Evolutionary conservation across 2,797 vertebrate species (phyloP), one percentile per base, ranked within the genome.

Genomic region (Sebastes kiyomatsui): DNA sequence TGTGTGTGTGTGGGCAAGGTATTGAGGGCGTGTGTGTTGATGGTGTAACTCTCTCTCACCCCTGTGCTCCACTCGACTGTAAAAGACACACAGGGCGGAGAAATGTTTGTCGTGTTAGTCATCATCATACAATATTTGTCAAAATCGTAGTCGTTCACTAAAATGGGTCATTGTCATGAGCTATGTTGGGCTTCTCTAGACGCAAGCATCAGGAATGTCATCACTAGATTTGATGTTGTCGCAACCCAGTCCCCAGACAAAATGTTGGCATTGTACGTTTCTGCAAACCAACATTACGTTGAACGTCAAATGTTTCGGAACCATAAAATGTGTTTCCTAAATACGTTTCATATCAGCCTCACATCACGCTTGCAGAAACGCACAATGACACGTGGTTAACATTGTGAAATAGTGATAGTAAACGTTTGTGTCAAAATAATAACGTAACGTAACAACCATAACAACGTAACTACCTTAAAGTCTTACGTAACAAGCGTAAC

Each of bases 41-140:
- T 82, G 80, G 73, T 77, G 73, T 75, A 49, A 64, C 82, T 74
- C 32, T 9, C 7, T 66, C 46, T 72, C 28, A 10, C 23, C 60
- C 27, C 27, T 82, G 23, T 71, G n/a, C 56, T 82, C 9, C 55
- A 33, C 18, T 83, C 2, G 1, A 60, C 77, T 71, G 46, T 49
- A 52, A 72, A 79, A 67, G 38, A 68, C 69, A 56, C 10, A 33
- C 22, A 27, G 38, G 62, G 64, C 1, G 35, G 60, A 77, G 58
- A 25, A 73, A 55, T 14, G 9, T 30, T 55, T 72, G 8, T n/a
- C 1, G 2, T 5, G 4, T 78, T 75, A 62, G 49, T 52, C 42
- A 30, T 78, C 25, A 35, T 23, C 25, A n/a, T 7, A 11, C 7
- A 66, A 58, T 38, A 61, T 30, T 13, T 2, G 18, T 65, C 12